Conservation (phyloP, 1,140 invertebrate genomes). For the Zaprionus kolodkinae region DNA sequence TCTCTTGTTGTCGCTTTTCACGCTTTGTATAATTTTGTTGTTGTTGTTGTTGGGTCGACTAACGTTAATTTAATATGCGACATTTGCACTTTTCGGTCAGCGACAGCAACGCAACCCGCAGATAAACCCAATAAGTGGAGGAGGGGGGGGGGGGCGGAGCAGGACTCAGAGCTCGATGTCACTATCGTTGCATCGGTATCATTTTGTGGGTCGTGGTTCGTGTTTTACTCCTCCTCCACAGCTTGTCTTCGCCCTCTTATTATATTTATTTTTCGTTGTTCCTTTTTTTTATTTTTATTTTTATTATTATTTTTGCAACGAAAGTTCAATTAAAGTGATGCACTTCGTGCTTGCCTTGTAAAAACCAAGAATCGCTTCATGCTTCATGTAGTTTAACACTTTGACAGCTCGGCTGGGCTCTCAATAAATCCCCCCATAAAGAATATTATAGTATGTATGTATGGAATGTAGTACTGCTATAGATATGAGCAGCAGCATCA, state of each 20-base stretch:
- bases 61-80: conserved; percentile 80
- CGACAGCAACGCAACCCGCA: conserved; percentile 8
- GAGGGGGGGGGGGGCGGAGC: too few species aligned
- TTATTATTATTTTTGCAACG: conserved; percentile 36
- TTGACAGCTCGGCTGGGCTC: conserved; percentile 3
- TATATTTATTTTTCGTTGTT: conserved; percentile 22
- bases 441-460: conserved; percentile 7
- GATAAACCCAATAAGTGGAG: conserved; percentile 20
- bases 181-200: conserved; percentile 15
- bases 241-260: neutral
- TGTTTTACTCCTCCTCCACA: neutral
- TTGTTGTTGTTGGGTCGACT: conserved; percentile 26
- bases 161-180: conserved; percentile 4
- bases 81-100: conserved; percentile 76
- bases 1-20: conserved; percentile 42
- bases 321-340: conserved; percentile 69
- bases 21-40: conserved; percentile 58
- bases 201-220: conserved; percentile 23
- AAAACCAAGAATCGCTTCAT: conserved; percentile 22
- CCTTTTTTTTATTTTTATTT: conserved; percentile 1
- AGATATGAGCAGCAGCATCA: neutral
- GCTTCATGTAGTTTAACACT: conserved; percentile 22
- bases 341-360: conserved; percentile 51
- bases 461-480: neutral
- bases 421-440: neutral